Evolutionary conservation across 2,113 vertebrate species (phyloP).

Genomic region (Sinocyclocheilus anophthalmus): DNA sequence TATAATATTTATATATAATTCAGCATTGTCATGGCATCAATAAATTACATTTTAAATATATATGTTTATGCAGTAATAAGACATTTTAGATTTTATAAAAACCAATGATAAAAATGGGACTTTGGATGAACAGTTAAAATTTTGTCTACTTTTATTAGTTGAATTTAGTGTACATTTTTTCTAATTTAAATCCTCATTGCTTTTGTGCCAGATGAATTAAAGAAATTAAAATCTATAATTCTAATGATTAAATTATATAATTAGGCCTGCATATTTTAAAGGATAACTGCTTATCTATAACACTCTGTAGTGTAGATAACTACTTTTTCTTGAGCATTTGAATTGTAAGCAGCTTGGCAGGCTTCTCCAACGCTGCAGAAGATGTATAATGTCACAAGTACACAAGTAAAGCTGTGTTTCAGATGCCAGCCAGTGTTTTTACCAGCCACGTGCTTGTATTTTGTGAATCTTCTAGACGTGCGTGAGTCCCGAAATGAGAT

Average conservation of each 20-base stretch:
- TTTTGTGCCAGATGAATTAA: neutral
- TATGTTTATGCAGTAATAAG: neutral
- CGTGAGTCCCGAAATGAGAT: neutral
- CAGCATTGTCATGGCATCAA: too few relatives aligned
- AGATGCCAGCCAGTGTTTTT: neutral
- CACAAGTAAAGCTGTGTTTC: too few relatives aligned
- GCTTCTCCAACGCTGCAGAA: neutral
- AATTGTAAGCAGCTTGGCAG: neutral
- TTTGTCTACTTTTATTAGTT: neutral
- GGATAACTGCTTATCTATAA: neutral
- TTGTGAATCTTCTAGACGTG: neutral
- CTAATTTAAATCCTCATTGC: neutral
- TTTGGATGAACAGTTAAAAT: neutral
- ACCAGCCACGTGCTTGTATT: neutral
- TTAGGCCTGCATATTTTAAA: neutral
- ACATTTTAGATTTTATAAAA: too few relatives aligned
- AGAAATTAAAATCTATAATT: neutral
- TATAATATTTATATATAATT: too few relatives aligned
- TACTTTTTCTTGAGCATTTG: neutral
- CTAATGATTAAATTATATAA: neutral
- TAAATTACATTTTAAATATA: neutral
- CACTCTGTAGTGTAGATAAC: neutral
- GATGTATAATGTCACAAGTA: too few relatives aligned
- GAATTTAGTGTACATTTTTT: neutral
- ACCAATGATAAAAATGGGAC: too few relatives aligned